Evolutionary conservation across 2,888 invertebrate genomes (phyloP).

Genomic region (Thymelicus acteon): DNA sequence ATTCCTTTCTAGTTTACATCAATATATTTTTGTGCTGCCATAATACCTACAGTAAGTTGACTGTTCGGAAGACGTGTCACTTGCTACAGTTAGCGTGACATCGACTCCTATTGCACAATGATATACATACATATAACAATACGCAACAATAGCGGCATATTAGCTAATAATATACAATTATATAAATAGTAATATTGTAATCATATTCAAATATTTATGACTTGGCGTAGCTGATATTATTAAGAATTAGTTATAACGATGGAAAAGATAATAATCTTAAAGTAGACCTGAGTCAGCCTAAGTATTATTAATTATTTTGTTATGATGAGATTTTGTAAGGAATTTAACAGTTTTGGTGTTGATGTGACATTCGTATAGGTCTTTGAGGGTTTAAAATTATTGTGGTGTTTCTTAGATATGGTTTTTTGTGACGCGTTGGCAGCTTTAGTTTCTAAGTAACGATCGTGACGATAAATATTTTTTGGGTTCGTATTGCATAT

Average conservation of each 20-base stretch:
- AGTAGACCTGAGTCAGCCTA: conserved; percentile 67
- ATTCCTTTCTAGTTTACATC: background rate
- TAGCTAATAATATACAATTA: conserved; percentile 52
- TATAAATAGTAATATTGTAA: conserved; percentile 56
- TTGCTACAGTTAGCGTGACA: background rate
- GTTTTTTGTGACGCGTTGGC: conserved; percentile 23
- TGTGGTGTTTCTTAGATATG: conserved; percentile 13
- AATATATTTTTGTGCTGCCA: conserved; percentile 9
- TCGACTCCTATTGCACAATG: conserved; percentile 56
- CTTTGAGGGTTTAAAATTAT: conserved; percentile 7
- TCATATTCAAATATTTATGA: conserved; percentile 46
- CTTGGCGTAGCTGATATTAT: conserved; percentile 68
- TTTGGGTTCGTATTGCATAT: background rate
- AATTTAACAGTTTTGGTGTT: conserved; percentile 25
- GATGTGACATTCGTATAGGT: conserved; percentile 16
- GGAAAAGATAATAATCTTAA: conserved; percentile 51
- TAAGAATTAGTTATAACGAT: conserved; percentile 70
- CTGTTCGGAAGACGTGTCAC: background rate
- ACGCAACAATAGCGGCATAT: conserved; percentile 68
- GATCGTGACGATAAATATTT: conserved; percentile 7
- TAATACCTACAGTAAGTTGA: conserved; percentile 3
- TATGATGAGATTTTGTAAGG: conserved; percentile 35
- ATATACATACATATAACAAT: conserved; percentile 43
- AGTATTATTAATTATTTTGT: conserved; percentile 65
- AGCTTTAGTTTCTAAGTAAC: conserved; percentile 28